Evolutionary conservation across 2,113 vertebrate species (phyloP).

Genomic region (Cololabis saira): DNA sequence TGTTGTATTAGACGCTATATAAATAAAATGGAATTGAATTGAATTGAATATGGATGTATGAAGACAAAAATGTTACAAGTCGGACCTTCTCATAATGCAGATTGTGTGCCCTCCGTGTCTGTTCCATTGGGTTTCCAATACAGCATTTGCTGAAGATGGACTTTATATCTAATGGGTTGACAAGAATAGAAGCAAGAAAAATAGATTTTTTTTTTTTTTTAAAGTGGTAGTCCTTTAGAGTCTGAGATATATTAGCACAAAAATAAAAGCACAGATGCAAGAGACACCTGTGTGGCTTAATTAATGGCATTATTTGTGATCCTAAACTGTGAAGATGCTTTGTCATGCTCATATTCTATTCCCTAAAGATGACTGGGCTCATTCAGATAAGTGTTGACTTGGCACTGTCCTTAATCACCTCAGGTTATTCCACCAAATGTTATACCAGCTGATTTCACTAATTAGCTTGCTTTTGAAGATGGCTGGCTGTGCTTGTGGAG

Average conservation of each 20-base stretch:
- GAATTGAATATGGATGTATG: too few species aligned
- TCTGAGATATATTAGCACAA: not conserved
- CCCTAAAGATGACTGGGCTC: not conserved
- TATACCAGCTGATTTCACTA: slow-evolving; percentile 33
- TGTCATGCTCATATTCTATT: slow-evolving; percentile 4
- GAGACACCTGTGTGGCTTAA: slow-evolving; percentile 41
- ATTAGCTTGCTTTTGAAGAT: slow-evolving; percentile 12
- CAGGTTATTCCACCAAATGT: slow-evolving; percentile 41
- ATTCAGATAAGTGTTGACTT: slow-evolving; percentile 27
- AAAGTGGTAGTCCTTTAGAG: not conserved
- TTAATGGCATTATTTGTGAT: slow-evolving; percentile 19
- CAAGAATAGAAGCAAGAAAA: accelerated
- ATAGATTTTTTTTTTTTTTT: too few species aligned
- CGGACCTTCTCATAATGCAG: too few species aligned
- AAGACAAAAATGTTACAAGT: too few species aligned
- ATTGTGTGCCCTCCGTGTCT: too few species aligned
- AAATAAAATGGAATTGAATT: too few species aligned
- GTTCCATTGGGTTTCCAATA: not conserved
- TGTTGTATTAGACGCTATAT: too few species aligned
- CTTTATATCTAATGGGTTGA: too few species aligned
- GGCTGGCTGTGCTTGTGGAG: not conserved
- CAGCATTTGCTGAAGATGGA: not conserved
- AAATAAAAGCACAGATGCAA: slow-evolving; percentile 16
- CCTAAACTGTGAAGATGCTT: slow-evolving; percentile 8
- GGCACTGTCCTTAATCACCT: slow-evolving; percentile 29